These are phyloP conservation scores for Catharus fuscescens DNA, from an alignment of 2,113 vertebrate genomes.

Conservation along the genomic window DNA sequence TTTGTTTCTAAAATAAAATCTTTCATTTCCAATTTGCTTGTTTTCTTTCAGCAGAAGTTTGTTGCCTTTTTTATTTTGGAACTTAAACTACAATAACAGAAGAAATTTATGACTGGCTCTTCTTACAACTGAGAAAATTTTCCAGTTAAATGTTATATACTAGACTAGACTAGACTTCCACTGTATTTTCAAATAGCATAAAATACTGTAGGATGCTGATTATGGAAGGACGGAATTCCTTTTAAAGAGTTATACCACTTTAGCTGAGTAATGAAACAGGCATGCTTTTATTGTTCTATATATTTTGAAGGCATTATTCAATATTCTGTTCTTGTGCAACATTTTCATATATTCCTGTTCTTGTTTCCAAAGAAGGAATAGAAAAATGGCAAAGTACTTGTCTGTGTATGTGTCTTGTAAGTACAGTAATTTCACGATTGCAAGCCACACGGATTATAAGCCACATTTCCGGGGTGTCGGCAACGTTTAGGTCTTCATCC, in stretches of 20 bases:
- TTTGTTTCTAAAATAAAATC: background rate
- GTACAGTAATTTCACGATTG: background rate
- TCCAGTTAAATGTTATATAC: background rate
- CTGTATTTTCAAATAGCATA: background rate
- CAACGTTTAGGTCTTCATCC: too few relatives aligned
- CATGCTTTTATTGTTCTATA: background rate
- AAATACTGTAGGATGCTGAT: background rate
- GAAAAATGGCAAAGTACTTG: background rate
- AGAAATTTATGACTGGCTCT: background rate
- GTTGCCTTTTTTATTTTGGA: background rate
- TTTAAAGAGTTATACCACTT: background rate
- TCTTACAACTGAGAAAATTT: background rate
- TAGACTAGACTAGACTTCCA: background rate
- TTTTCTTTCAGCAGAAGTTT: background rate
- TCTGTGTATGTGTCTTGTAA: background rate
- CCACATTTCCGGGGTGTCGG: too few relatives aligned
- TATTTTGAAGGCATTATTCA: background rate
- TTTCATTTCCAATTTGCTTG: background rate
- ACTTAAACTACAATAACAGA: background rate
- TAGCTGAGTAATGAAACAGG: background rate
- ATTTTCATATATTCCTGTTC: background rate
- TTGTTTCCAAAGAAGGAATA: background rate
- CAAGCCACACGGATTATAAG: too few relatives aligned
- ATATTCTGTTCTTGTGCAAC: background rate
- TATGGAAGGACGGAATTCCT: background rate